Evolutionary conservation across 2,888 invertebrate genomes (phyloP).

Genomic region (Saturnia japonica): DNA sequence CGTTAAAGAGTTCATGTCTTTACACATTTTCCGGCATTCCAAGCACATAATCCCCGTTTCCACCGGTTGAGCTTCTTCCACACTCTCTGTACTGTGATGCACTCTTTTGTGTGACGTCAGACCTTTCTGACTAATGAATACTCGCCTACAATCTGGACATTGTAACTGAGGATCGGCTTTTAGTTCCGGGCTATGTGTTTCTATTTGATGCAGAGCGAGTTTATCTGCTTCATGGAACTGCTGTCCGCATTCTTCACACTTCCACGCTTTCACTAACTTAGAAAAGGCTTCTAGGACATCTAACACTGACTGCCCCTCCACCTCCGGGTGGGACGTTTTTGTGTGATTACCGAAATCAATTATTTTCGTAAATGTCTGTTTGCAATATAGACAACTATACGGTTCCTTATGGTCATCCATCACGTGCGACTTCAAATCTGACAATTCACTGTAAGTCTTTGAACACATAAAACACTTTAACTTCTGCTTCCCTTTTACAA

Average conservation of each 20-base stretch:
- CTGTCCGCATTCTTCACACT: conserved; percentile 71
- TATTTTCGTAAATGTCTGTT: conserved; percentile 61
- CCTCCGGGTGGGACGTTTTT: conserved; percentile 64
- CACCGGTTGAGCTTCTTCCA: conserved; percentile 51
- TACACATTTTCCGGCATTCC: conserved; percentile 72
- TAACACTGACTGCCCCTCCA: conserved; percentile 66
- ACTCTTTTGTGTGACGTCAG: conserved; percentile 67
- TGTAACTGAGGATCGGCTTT: conserved; percentile 65
- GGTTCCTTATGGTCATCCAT: conserved; percentile 72
- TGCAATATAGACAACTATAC: conserved; percentile 64
- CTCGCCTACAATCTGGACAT: conserved; percentile 68
- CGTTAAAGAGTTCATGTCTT: conserved; percentile 61
- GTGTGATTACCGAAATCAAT: conserved; percentile 70
- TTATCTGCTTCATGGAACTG: conserved; percentile 74
- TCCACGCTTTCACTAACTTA: conserved; percentile 72
- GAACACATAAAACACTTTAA: conserved; percentile 69
- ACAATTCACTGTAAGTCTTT: conserved; percentile 57
- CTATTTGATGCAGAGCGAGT: conserved; percentile 67
- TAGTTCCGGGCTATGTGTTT: conserved; percentile 63
- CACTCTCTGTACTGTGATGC: conserved; percentile 57
- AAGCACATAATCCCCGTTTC: conserved; percentile 67
- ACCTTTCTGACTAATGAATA: conserved; percentile 68
- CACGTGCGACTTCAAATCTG: conserved; percentile 67
- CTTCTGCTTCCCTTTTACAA: conserved; percentile 67
- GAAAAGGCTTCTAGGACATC: conserved; percentile 73